Evolutionary conservation across 2,113 vertebrate genomes (phyloP), one percentile per base, ranked within the genome.

Genomic region (Ptilonorhynchus violaceus): DNA sequence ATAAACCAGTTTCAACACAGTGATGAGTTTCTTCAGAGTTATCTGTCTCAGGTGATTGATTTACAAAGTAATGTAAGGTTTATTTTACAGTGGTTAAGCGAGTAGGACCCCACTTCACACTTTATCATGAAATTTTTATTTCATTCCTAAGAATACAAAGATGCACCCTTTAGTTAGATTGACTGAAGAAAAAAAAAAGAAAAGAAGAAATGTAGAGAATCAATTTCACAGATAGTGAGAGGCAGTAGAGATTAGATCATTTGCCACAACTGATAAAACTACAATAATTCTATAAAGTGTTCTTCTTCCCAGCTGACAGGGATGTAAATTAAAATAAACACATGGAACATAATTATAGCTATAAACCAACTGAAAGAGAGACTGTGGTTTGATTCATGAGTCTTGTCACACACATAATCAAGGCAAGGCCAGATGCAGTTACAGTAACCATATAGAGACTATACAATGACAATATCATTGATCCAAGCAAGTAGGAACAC

Each of bases 241-340:
- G 15, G 37, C 31, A 86, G 58, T 82, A 80, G 74, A 93, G 76
- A 84, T 97, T 72, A 95, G 80, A 94, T 88, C 5, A n/a, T 56
- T 95, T 94, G 31, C 18, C 87, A 27, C 59, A 89, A 97, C 19
- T 74, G 64, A 83, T 89, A 79, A 84, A 72, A 90, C 15, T 50
- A 21, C 7, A 77, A 80, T 89, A 91, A 94, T 68, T 90, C 52
- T 88, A 31, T 64, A 62, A 91, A 68, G 7, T 76, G 27, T 70
- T 67, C 18, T 83, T 92, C 59, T 89, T 81, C 64, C 7, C 58
- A 59, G 63, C 56, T 89, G 33, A 78, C 74, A 67, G 55, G 15
- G 16, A 91, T 70, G 44, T 33, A 90, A 91, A 91, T 92, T 49
- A 79, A 88, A 94, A 95, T 69, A 92, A 86, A 75, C 30, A 60